Base-by-base conservation (phyloP, 1,140 invertebrate genomes). In the Artemia franciscana region DNA sequence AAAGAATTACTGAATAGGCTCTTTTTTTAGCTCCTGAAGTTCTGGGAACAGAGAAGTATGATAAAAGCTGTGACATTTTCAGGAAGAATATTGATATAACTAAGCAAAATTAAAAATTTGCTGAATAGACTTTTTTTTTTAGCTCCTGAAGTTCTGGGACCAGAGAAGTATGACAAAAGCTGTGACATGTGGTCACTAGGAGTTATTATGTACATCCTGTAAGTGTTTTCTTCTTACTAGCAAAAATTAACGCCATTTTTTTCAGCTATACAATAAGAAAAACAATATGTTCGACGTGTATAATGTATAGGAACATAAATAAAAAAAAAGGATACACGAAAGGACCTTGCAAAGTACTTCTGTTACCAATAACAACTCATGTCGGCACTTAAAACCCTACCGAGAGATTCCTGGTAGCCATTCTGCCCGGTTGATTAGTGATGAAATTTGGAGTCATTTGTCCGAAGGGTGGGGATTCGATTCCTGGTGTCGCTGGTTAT, bases 111-210 rank as follows among this genome's bases (percentile, higher is more conserved):
- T 58, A 18, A 58, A 24, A 24, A 60, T 26, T 26, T 26, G 21
- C 7, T 15, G 12, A 62, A 57, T 60, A 63, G 61, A 51, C 66
- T 62, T 69, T 65, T 30, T 65, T 67, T 76, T 79, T 65, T 70
- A 82, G 90, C 91, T 39, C 91, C 91, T 56, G 91, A 98, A 80
- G 92, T 98, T 23, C 75, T 98, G 28, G 92, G 92, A 56, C 89
- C 91, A 51, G 89, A 95, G 71, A 94, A 93, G 72, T 98, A 98
- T 76, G 94, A 98, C 75, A 97, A 94, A 74, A 93, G 89, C 64
- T 97, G 94, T 78, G 94, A 98, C 78, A 91, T 97, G 73, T 98
- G 93, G 93, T 95, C 91, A 0, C 73, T 97, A 62, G 93, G 93
- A 58, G 92, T 97, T 57, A 94, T 96, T 60, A 96, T 95, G 89